Conservation (phyloP, 2,797 vertebrate genomes). For the Nannoperca australis region DNA sequence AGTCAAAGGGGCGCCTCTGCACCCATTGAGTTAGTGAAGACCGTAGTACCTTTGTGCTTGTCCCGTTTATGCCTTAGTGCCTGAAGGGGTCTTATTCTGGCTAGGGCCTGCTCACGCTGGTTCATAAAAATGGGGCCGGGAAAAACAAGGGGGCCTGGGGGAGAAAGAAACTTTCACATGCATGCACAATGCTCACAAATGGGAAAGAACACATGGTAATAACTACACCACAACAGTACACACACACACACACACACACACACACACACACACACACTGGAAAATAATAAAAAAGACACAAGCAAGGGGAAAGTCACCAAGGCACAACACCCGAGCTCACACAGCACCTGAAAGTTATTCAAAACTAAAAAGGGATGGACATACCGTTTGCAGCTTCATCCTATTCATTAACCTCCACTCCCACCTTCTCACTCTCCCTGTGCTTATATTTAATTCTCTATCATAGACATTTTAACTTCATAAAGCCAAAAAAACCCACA, state of each 20-base stretch:
- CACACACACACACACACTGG: too few relatives aligned
- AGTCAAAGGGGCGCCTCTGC: constrained; percentile 84
- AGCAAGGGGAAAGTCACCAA: constrained; percentile 74
- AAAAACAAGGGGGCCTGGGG: constrained; percentile 99
- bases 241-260: too few relatives aligned
- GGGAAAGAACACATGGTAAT: constrained; percentile 85
- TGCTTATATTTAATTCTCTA: constrained; percentile 22
- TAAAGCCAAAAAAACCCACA: constrained; percentile 12
- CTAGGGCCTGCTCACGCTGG: constrained; percentile 99
- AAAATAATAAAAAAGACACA: constrained; percentile 73
- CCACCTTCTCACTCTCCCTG: constrained; percentile 22
- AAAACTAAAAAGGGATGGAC: constrained; percentile 37
- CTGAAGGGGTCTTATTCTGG: constrained; percentile 99
- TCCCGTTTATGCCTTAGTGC: constrained; percentile 99
- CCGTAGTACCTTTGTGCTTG: constrained; percentile 99
- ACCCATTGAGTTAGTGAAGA: constrained; percentile 91
- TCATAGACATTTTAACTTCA: constrained; percentile 15
- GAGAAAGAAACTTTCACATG: constrained; percentile 99
- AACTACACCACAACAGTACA: constrained; percentile 84
- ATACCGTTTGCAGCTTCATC: constrained; percentile 22
- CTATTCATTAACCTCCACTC: constrained; percentile 24
- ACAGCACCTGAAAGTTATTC: constrained; percentile 50
- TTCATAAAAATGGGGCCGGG: constrained; percentile 99
- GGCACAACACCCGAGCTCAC: constrained; percentile 72
- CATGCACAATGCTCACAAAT: constrained; percentile 97